Percentiles rank a stretch among this genome's conserved stretches.
Conservation (phyloP, 2,113 vertebrate species). For the Pangasianodon gigas region DNA sequence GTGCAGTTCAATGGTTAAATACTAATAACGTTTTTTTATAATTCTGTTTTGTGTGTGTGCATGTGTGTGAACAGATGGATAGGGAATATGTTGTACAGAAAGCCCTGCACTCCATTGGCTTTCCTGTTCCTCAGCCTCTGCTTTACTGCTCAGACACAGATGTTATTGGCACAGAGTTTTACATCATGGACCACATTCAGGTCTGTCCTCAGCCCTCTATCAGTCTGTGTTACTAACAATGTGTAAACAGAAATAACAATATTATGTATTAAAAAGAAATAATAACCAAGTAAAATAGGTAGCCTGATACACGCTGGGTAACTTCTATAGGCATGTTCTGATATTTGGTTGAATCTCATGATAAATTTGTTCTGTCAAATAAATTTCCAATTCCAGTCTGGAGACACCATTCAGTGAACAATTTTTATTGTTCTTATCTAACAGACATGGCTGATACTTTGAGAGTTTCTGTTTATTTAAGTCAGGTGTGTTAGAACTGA, state of each 20-base stretch:
- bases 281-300: neutral
- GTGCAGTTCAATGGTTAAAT: neutral
- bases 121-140: constrained; percentile 87
- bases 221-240: neutral
- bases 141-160: constrained; percentile 79
- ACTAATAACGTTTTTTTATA: neutral
- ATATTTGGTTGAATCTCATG: neutral
- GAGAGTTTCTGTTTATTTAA: neutral
- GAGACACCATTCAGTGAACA: neutral
- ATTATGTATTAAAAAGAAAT: neutral
- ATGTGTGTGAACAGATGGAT: constrained; percentile 74
- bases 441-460: neutral
- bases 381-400: neutral
- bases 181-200: constrained; percentile 88
- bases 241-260: neutral
- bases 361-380: neutral
- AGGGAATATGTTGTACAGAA: constrained; percentile 88
- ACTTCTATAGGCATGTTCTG: neutral
- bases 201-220: constrained; percentile 60
- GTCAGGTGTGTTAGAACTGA: neutral
- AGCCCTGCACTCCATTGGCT: constrained; percentile 81
- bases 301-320: neutral
- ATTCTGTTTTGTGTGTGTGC: neutral
- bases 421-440: neutral
- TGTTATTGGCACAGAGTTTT: constrained; percentile 91